Base-by-base conservation (phyloP, 2,888 invertebrate species). In the Philopedon plagiatum region DNA sequence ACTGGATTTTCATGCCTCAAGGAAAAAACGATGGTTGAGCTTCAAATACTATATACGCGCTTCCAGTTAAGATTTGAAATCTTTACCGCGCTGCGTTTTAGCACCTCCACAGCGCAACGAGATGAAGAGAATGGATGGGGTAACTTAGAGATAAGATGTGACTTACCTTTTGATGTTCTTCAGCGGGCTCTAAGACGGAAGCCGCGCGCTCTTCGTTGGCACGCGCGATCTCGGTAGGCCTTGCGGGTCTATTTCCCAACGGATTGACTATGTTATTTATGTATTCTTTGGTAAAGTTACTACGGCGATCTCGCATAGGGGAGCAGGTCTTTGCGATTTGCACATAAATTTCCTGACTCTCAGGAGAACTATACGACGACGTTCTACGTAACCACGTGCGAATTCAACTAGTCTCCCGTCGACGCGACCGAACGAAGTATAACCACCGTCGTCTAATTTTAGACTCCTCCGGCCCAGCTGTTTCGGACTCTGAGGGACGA, bases 211-310 rank as follows among this genome's bases (percentile, higher is more conserved):
- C 82, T 74, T 81, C 80, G 64, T 78, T 76, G 62, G 76, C 76
- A 72, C 81, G 81, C 75, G 80, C 77, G 73, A 76, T 76, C 68
- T 81, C 81, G 83, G 86, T 86, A 85, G 89, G 89, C 88, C 89
- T 88, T 86, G 88, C 86, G 85, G 88, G 87, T 86, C 87, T 87
- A 84, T 79, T 84, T 76, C 83, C 84, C 68, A 85, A 78, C 64
- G 84, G 85, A 78, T 85, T 85, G 76, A 85, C 84, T 75, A 85
- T 84, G 76, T 84, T 84, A 79, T 83, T 85, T 81, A 85, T 85
- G 79, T 84, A 84, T 78, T 85, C 85, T 82, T 85, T 85, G 80
- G 85, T 84, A 78, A 85, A 85, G 81, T 83, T 84, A 77, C 82
- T 84, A 83, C 84, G 79, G 75, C 85, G 84, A 85, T 85, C 85